phyloP scores from a whole-genome alignment of 2,888 invertebrate species.

The Cheilosia scutellata region DNA sequence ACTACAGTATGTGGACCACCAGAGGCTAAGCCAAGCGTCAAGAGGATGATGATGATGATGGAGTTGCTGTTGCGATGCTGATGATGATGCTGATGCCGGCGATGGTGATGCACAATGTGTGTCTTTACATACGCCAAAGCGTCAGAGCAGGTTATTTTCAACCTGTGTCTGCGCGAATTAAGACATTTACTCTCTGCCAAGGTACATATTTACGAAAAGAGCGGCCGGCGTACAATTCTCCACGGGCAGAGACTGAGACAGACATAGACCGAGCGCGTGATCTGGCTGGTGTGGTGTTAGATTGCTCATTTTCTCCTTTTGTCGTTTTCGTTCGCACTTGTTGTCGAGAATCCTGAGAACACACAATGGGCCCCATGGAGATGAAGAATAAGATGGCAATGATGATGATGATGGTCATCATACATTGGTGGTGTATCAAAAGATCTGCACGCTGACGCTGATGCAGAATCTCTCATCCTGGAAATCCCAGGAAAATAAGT shows the following conservation, averaged over 20 bases:
- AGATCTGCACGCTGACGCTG: constrained; percentile 70
- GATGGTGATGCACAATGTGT: constrained; percentile 68
- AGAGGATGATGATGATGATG: constrained; percentile 74
- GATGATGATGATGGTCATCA: constrained; percentile 76
- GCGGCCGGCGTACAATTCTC: constrained; percentile 55
- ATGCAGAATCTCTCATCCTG: constrained; percentile 73
- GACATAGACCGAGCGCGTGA: constrained; percentile 8
- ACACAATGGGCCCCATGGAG: constrained; percentile 59
- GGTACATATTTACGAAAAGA: constrained; percentile 72
- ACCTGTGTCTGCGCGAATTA: constrained; percentile 68
- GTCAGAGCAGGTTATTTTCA: constrained; percentile 67
- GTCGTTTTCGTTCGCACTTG: constrained; percentile 67
- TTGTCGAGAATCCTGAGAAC: constrained; percentile 65
- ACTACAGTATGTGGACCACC: constrained; percentile 70
- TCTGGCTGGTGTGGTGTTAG: constrained; percentile 47
- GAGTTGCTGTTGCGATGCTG: constrained; percentile 63
- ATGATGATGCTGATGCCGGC: constrained; percentile 38
- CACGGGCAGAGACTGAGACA: constrained; percentile 53
- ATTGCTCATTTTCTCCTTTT: constrained; percentile 15
- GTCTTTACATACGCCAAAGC: constrained; percentile 72
- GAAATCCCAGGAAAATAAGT: constrained; percentile 61
- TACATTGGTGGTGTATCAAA: constrained; percentile 66
- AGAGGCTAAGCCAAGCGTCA: constrained; percentile 75
- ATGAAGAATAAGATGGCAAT: constrained; percentile 72
- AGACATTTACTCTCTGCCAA: constrained; percentile 74